These are phyloP conservation scores for Lepidurus arcticus DNA, from an alignment of 1,140 invertebrate species.

Conservation along the genomic window DNA sequence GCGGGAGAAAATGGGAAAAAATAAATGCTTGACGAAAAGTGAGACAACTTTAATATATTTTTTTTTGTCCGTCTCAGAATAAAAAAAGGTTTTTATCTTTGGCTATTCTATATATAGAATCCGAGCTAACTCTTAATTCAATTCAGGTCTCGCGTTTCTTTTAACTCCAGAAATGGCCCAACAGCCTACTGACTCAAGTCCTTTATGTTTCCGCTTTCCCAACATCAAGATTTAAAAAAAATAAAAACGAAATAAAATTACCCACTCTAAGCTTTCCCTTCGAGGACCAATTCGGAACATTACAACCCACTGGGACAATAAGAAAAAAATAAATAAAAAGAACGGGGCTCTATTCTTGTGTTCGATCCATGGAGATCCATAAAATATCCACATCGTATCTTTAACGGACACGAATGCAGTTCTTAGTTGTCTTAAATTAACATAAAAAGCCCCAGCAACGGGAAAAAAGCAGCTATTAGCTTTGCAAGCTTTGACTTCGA, in stretches of 20 bases:
- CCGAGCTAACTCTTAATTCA: background rate
- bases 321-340: background rate
- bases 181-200: constrained; percentile 3
- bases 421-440: constrained; percentile 16
- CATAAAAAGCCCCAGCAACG: background rate
- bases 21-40: background rate
- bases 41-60: background rate
- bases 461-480: background rate
- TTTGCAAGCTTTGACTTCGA: background rate
- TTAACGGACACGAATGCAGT: background rate
- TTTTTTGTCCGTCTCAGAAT: background rate
- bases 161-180: background rate
- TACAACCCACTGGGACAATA: no score
- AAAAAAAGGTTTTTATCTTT: background rate
- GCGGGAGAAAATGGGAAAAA: no score
- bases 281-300: background rate
- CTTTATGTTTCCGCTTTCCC: background rate
- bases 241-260: background rate
- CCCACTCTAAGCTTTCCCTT: background rate
- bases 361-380: constrained; percentile 12
- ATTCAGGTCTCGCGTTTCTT: constrained; percentile 16
- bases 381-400: constrained; percentile 13
- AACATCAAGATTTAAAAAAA: background rate
- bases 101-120: constrained; percentile 5
- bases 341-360: background rate